These are phyloP conservation scores for Denticeps clupeoides DNA, from an alignment of 2,797 vertebrate genomes.

Conservation along the genomic window DNA sequence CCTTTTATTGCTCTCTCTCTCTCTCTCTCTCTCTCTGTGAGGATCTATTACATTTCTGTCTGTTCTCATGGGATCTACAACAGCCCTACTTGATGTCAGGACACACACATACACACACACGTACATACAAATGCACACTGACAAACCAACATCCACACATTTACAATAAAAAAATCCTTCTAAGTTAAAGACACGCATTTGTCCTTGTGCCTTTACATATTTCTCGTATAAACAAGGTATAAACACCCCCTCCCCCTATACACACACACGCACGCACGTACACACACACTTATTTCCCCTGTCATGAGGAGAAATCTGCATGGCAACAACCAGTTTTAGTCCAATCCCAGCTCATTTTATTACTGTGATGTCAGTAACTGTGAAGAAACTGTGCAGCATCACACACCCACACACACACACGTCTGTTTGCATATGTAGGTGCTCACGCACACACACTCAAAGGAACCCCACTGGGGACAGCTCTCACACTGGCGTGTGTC, in stretches of 20 bases:
- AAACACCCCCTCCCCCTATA: too few relatives aligned
- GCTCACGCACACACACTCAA: too few relatives aligned
- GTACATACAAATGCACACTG: neutral
- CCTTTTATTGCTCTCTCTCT: neutral
- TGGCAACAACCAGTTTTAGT: too few relatives aligned
- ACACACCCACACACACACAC: neutral
- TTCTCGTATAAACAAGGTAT: too few relatives aligned
- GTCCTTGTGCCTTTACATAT: too few relatives aligned
- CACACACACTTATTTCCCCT: neutral
- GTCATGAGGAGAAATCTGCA: too few relatives aligned
- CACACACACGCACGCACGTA: neutral
- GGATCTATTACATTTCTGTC: conserved; percentile 16
- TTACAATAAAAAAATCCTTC: too few relatives aligned
- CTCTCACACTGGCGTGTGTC: too few relatives aligned
- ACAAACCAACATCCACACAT: neutral
- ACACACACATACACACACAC: conserved; percentile 13
- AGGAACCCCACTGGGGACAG: neutral
- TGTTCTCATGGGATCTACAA: conserved; percentile 20
- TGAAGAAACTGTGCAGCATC: neutral
- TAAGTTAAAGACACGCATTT: too few relatives aligned
- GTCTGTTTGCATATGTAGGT: neutral
- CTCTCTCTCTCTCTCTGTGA: conserved; percentile 8
- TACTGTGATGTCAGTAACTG: too few relatives aligned
- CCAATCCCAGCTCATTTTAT: too few relatives aligned
- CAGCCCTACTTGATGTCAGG: conserved; percentile 9